Conservation (phyloP, 2,113 vertebrate species). For the Syrmaticus mikado region DNA sequence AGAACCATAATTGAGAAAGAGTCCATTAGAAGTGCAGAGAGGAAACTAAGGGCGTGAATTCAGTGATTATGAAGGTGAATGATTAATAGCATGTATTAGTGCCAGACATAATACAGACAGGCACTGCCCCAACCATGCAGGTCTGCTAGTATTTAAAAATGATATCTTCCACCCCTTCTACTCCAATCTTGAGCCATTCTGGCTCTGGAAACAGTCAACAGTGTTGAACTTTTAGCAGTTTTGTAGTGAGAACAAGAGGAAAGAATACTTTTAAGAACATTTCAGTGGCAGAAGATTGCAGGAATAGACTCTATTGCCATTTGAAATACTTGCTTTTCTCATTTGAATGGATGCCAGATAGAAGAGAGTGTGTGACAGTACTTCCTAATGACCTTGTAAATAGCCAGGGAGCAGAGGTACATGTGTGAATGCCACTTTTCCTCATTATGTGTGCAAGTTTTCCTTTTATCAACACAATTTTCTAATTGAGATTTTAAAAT, state of each 20-base stretch:
- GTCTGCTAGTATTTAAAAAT: background rate
- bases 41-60: background rate
- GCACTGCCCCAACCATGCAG: background rate
- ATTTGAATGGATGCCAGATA: background rate
- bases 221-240: background rate
- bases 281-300: background rate
- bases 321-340: background rate
- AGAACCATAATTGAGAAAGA: slow-evolving; percentile 1
- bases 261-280: background rate
- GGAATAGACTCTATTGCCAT: background rate
- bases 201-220: background rate
- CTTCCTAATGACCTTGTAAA: background rate
- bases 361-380: background rate
- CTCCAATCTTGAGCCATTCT: background rate
- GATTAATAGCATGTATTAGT: background rate
- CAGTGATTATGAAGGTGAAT: slow-evolving; percentile 8
- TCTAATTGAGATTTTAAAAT: background rate
- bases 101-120: slow-evolving; percentile 18
- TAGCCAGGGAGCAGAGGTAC: background rate
- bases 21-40: background rate
- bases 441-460: background rate
- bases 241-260: background rate
- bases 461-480: background rate
- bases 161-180: background rate
- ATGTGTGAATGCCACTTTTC: background rate